These are phyloP conservation scores for Pimpla rufipes DNA, from an alignment of 2,888 invertebrate genomes.

Conservation along the genomic window DNA sequence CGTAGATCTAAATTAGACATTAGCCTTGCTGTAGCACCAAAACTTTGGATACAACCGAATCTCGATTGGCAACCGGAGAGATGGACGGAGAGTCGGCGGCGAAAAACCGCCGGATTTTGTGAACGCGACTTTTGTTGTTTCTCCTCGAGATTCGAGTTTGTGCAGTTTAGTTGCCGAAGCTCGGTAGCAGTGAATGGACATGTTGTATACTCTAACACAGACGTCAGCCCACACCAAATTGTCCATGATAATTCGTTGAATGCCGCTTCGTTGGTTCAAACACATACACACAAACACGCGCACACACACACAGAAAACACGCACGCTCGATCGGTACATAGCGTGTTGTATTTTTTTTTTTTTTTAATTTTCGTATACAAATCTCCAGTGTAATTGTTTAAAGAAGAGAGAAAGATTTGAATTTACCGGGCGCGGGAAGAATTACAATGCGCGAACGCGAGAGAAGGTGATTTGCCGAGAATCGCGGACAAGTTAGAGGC, in stretches of 20 bases:
- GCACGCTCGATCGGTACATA: background rate
- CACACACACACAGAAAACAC: background rate
- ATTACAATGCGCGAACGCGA: background rate
- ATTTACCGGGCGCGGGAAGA: background rate
- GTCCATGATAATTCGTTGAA: slow-evolving; percentile 81
- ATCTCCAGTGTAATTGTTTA: background rate
- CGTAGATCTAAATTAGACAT: slow-evolving; percentile 79
- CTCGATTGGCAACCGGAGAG: background rate
- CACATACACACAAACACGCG: slow-evolving; percentile 65
- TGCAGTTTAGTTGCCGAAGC: slow-evolving; percentile 79
- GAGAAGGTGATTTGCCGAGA: background rate
- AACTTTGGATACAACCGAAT: slow-evolving; percentile 70
- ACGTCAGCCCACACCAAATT: slow-evolving; percentile 85
- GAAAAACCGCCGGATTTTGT: background rate
- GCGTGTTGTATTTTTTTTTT: slow-evolving; percentile 3
- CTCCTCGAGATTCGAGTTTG: slow-evolving; percentile 63
- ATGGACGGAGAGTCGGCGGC: background rate
- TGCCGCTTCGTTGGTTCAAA: slow-evolving; percentile 66
- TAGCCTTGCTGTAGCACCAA: slow-evolving; percentile 78
- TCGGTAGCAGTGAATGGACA: slow-evolving; percentile 83
- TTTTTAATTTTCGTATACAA: background rate
- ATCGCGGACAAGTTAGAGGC: background rate
- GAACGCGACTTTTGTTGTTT: too few relatives aligned
- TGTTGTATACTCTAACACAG: slow-evolving; percentile 84
- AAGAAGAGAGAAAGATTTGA: background rate